Percentiles rank a stretch among this genome's conserved stretches.
phyloP scores from a whole-genome alignment of 2,797 vertebrate genomes.

The Pteropus rufus region DNA sequence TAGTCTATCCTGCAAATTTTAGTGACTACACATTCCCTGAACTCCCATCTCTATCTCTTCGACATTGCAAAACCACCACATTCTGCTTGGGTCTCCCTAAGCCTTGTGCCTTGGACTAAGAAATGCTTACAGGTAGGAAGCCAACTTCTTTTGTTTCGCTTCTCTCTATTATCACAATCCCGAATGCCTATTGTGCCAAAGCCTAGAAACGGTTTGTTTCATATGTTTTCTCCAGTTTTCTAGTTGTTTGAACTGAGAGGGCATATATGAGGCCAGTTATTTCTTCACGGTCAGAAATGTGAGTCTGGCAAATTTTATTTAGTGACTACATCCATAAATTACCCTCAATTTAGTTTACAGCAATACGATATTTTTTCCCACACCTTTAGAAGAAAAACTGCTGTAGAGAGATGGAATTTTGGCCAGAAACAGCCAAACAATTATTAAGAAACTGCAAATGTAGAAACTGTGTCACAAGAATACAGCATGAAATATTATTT shows the following conservation, averaged over 20 bases:
- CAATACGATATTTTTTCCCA: neutral
- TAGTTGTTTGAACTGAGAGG: neutral
- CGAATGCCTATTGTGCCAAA: neutral
- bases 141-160: neutral
- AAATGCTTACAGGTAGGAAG: neutral
- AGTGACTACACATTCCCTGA: neutral
- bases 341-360: neutral
- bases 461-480: neutral
- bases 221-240: neutral
- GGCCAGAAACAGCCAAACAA: neutral
- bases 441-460: neutral
- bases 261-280: neutral
- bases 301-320: neutral
- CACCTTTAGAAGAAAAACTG: neutral
- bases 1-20: neutral
- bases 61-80: neutral
- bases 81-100: neutral
- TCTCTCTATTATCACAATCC: neutral
- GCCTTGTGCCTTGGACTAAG: neutral
- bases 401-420: neutral
- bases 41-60: neutral
- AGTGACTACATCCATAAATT: neutral
- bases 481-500: neutral
- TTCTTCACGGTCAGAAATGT: neutral
- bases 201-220: neutral